These are phyloP conservation scores for Sciurus niger DNA, from an alignment of 2,113 vertebrate genomes.

Conservation along the genomic window DNA sequence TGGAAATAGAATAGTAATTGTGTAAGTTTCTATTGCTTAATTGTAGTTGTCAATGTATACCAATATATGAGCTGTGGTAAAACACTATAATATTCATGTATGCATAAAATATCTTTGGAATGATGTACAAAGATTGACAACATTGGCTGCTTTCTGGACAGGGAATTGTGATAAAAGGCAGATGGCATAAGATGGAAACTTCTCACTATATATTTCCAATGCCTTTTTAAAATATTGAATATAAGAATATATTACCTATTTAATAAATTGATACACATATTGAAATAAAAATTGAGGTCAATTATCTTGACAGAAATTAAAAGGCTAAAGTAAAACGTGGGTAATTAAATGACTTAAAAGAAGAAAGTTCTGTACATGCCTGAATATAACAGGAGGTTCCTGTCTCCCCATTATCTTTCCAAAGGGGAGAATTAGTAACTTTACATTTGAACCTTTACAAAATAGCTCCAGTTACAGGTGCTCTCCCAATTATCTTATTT, in stretches of 20 bases:
- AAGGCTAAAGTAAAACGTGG: conserved; percentile 23
- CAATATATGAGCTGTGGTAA: not conserved
- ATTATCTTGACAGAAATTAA: not conserved
- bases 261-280: not conserved
- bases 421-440: not conserved
- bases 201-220: not conserved
- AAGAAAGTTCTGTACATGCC: not conserved
- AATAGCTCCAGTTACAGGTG: conserved; percentile 14
- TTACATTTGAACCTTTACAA: conserved; percentile 14
- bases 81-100: not conserved
- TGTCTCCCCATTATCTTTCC: not conserved
- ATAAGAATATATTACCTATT: conserved; percentile 21
- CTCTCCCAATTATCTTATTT: conserved; percentile 44
- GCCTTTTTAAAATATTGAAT: conserved; percentile 2
- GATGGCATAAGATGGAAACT: not conserved
- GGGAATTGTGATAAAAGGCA: not conserved
- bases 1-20: not conserved
- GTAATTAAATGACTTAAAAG: conserved; percentile 13
- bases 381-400: not conserved
- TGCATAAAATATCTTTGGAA: not conserved
- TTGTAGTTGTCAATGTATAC: not conserved
- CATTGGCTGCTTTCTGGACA: not conserved
- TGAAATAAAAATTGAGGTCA: not conserved
- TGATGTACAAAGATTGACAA: not conserved
- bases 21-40: conserved; percentile 15